Base-by-base conservation (phyloP, 2,888 invertebrate species). In the Lydus trimaculatus region DNA sequence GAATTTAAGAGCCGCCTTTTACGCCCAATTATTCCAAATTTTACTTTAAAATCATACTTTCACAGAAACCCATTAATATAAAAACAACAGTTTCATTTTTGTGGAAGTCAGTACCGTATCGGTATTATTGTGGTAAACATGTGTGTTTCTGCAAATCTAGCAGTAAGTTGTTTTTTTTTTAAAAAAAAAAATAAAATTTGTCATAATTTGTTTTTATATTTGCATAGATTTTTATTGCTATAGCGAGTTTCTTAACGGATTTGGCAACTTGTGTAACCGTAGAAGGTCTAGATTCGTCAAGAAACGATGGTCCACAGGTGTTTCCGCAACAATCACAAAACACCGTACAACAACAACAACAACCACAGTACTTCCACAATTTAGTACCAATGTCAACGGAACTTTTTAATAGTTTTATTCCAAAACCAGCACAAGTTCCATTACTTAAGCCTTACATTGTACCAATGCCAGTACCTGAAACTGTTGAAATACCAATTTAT, bases 401-500 rank as follows among this genome's bases (percentile, higher is more conserved):
- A 5, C 3, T 39, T 39, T n/a, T 39, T 1, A 39, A 39, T n/a
- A 39, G 39, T 39, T 39, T 39, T n/a, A 39, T 8, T 13, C 4
- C 4, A 36, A 13, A 11, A 11, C 1, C 36, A 36, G 13, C 3
- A 73, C 91, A 91, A 82, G 88, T 93, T 31, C 90, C 91, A 66
- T 92, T 93, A 61, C 92, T 92, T 1, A 91, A 92, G 69, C 93
- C 93, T 1, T 92, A 92, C 85, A 89, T 92, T 0, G 92, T 92
- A 0, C 91, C 92, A 77, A 89, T 92, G 1, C 83, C 88, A 0
- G 90, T 92, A 58, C 91, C 92, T 67, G 92, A 92, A 78, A 91
- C 91, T 75, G 90, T 93, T 63, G 90, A 91, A 71, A 89, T 92
- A 61, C 91, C 92, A 0, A 90, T 92, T 64, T 92, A 92, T 81